Conservation (phyloP, 1,140 invertebrate species). For the Nephila pilipes region DNA sequence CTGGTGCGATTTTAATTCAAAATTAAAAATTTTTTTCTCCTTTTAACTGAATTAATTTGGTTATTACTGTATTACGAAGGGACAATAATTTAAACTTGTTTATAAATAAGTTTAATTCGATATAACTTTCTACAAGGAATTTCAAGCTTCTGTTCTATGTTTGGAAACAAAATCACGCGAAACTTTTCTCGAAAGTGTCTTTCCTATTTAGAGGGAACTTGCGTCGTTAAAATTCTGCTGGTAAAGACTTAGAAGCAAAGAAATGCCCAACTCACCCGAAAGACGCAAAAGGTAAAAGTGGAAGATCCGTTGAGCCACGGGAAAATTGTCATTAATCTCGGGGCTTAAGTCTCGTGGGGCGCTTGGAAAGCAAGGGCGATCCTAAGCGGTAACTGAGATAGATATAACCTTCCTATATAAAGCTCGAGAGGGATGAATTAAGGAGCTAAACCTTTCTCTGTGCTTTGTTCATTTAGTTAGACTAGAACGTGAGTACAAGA, state of each 20-base stretch:
- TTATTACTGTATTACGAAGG: no score
- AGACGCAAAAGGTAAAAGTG: slow-evolving; percentile 1
- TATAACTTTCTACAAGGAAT: no score
- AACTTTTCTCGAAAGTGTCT: no score
- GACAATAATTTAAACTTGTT: no score
- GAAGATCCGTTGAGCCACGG: slow-evolving; percentile 13
- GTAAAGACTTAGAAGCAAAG: not conserved
- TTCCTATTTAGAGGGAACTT: no score
- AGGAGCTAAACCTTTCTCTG: slow-evolving; percentile 8
- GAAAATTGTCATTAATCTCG: slow-evolving; percentile 64
- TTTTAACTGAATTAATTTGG: no score
- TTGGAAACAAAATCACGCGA: no score
- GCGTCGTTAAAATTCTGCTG: slow-evolving; percentile 5
- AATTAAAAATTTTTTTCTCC: no score
- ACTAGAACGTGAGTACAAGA: not conserved
- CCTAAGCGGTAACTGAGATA: slow-evolving; percentile 67
- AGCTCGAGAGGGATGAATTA: slow-evolving; percentile 52
- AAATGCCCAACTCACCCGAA: not conserved
- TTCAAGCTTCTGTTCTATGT: no score
- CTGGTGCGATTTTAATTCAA: no score
- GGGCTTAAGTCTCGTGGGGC: slow-evolving; percentile 43
- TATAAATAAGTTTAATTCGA: no score
- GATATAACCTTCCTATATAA: slow-evolving; percentile 19
- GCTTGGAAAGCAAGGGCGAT: not conserved
- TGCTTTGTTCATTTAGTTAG: not conserved